Evolutionary conservation across 2,797 vertebrate genomes (phyloP).

Genomic region (Notolabrus celidotus): DNA sequence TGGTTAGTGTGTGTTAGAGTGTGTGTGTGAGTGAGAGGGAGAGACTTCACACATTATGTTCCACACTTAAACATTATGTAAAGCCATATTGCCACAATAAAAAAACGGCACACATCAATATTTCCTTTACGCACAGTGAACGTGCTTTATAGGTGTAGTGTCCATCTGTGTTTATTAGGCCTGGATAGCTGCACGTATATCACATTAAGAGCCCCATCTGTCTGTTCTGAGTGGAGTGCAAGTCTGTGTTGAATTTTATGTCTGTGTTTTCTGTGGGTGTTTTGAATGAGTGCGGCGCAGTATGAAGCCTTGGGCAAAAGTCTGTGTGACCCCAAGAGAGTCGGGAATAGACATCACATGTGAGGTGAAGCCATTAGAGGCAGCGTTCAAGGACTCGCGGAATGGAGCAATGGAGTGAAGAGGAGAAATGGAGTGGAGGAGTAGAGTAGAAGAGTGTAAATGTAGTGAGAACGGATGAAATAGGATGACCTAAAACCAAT

Average conservation of each 20-base stretch:
- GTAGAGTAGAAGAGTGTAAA: slow-evolving; percentile 34
- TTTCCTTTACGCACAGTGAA: slow-evolving; percentile 22
- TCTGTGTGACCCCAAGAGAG: slow-evolving; percentile 50
- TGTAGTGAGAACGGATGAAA: slow-evolving; percentile 46
- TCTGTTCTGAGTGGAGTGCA: slow-evolving; percentile 21
- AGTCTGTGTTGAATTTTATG: slow-evolving; percentile 5
- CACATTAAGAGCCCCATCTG: slow-evolving; percentile 43
- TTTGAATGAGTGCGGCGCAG: slow-evolving; percentile 43
- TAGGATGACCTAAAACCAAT: slow-evolving; percentile 50
- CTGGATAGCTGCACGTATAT: slow-evolving; percentile 32
- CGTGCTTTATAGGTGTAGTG: slow-evolving; percentile 40
- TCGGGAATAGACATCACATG: slow-evolving; percentile 45
- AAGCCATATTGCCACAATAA: slow-evolving; percentile 37
- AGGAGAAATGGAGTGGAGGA: slow-evolving; percentile 43
- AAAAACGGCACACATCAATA: slow-evolving; percentile 48
- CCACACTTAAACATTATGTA: slow-evolving; percentile 47
- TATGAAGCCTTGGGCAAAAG: slow-evolving; percentile 35
- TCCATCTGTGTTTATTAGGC: slow-evolving; percentile 39
- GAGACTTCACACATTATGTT: slow-evolving; percentile 41
- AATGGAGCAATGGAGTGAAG: slow-evolving; percentile 43
- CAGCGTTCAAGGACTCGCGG: slow-evolving; percentile 43
- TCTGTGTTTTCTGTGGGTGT: slow-evolving; percentile 42
- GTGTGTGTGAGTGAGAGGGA: background rate
- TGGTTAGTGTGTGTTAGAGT: slow-evolving; percentile 7
- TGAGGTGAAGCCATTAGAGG: slow-evolving; percentile 66